phyloP scores from a whole-genome alignment of 2,888 invertebrate species.

The Camponotus fellah region DNA sequence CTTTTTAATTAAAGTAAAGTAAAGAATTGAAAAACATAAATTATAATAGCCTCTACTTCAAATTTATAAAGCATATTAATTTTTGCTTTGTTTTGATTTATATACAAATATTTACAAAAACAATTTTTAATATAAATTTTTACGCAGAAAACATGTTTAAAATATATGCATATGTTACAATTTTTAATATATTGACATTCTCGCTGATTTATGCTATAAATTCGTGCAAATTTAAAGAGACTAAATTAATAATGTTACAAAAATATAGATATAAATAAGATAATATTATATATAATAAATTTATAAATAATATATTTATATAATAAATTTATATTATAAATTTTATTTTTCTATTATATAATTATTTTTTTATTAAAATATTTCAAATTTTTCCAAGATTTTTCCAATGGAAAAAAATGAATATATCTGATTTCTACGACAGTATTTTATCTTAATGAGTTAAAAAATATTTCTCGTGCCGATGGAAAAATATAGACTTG shows the following conservation, averaged over 20 bases:
- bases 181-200: neutral
- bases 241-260: neutral
- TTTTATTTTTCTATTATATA: neutral
- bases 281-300: neutral
- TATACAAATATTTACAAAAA: neutral
- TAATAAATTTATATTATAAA: no score
- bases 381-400: neutral
- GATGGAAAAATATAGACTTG: neutral
- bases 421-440: neutral
- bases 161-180: conserved; percentile 8
- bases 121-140: neutral
- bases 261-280: neutral
- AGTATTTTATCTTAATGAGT: neutral
- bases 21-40: neutral
- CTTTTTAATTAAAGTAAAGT: neutral
- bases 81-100: neutral
- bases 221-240: neutral
- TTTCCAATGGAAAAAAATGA: neutral
- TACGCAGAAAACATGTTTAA: neutral
- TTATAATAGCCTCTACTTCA: neutral
- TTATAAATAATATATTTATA: no score
- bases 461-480: neutral
- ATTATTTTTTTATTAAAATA: neutral
- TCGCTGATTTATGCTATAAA: neutral
- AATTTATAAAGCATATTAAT: neutral